Evolutionary conservation across 2,797 vertebrate genomes (phyloP), one percentile per base, ranked within the genome.

Genomic region (Acanthurus lineatus): DNA sequence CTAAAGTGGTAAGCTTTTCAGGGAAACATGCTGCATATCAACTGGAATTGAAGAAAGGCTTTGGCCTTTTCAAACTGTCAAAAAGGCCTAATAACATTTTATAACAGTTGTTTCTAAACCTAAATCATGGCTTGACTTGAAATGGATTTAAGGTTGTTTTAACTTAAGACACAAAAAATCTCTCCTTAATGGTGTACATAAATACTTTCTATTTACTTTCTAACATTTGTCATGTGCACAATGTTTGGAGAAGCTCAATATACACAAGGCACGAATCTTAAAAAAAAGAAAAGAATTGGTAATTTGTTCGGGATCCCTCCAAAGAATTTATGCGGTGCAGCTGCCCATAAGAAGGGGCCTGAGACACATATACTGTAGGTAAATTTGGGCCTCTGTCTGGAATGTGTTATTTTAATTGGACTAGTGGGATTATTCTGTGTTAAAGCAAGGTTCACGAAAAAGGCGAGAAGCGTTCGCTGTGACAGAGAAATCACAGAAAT

Each of bases 11-110:
- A 67, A 59, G 32, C 25, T 52, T 68, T 80, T 82, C 79, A 79
- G 75, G 83, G 68, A 81, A 71, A 79, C 77, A 88, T 63, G 81
- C 51, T 87, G 84, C 79, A 92, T 89, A 81, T 81, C 79, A 88
- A 76, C 82, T 90, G 81, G 85, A 90, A 75, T 71, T 42, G 5
- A 73, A 22, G 68, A 89, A 81, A 73, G 69, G 84, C 87, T 82
- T 82, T 65, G 81, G 85, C 40, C 81, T 79, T 82, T 76, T 71
- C 60, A 64, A 69, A 76, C 40, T 14, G 17, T 73, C 53, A 59
- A 72, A 80, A 52, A 6, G 47, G 51, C 49, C n/a, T 56, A 28
- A 63, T 22, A 65, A 38, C 15, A 22, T 58, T 59, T 53, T 45
- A 54, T 19, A 69, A 52, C 3, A 77, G 40, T 28, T 51, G 20